Percentiles rank a stretch among this genome's conserved stretches.
Evolutionary conservation across 2,888 invertebrate genomes (phyloP).

Genomic region (Andricus curvator): DNA sequence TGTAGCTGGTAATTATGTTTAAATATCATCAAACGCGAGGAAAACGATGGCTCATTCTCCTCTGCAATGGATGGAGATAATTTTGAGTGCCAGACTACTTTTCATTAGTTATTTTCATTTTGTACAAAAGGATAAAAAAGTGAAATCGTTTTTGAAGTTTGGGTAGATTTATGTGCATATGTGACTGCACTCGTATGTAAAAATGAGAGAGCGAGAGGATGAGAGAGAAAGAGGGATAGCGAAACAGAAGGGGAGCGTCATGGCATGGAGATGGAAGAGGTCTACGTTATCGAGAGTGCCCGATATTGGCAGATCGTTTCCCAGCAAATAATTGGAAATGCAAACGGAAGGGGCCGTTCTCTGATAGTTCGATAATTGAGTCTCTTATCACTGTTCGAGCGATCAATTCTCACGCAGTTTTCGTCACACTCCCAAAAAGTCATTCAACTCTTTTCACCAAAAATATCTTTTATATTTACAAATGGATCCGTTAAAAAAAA

Average conservation of each 20-base stretch:
- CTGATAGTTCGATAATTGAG: conserved; percentile 78
- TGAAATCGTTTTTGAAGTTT: conserved; percentile 23
- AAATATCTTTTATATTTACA: not conserved
- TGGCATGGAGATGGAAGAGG: conserved; percentile 27
- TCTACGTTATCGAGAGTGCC: conserved; percentile 51
- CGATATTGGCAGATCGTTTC: conserved; percentile 77
- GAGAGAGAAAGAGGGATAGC: not conserved
- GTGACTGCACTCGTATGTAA: conserved; percentile 25
- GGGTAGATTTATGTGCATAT: conserved; percentile 33
- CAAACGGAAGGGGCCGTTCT: conserved; percentile 75
- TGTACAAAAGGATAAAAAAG: conserved; percentile 2
- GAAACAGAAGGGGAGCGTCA: conserved; percentile 42
- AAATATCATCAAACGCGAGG: no score
- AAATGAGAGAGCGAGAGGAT: not conserved
- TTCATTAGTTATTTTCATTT: conserved; percentile 14
- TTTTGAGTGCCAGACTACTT: conserved; percentile 10
- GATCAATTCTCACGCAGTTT: conserved; percentile 62
- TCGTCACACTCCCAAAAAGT: conserved; percentile 21
- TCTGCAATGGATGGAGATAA: not conserved
- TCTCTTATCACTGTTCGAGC: conserved; percentile 76
- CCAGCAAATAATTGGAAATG: conserved; percentile 78
- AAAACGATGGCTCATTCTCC: no score
- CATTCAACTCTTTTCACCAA: not conserved
- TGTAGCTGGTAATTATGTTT: no score
- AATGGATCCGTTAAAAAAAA: not conserved